Conservation (phyloP, 2,113 vertebrate genomes). For the Neofelis nebulosa region DNA sequence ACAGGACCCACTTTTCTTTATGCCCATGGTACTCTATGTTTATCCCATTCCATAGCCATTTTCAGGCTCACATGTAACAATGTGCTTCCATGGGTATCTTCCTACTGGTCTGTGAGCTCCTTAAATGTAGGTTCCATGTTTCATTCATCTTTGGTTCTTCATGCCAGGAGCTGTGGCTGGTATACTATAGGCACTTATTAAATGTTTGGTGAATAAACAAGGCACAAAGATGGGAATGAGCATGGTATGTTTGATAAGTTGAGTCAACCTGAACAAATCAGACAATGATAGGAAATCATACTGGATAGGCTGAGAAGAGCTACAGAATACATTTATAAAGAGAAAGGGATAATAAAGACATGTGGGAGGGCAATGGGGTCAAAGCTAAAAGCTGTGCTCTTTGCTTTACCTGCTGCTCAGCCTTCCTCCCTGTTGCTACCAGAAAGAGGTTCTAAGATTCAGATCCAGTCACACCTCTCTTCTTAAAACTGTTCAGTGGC, state of each 20-base stretch:
- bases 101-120: not conserved
- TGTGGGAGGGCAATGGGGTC: not conserved
- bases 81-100: not conserved
- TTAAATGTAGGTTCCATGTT: not conserved
- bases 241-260: not conserved
- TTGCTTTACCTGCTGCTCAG: not conserved
- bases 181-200: not conserved
- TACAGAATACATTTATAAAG: not conserved
- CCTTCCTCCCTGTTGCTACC: not conserved
- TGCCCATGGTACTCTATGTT: not conserved
- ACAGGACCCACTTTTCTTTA: not conserved
- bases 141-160: not conserved
- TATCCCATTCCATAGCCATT: not conserved
- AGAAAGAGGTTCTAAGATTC: slow-evolving; percentile 9
- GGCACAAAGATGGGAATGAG: not conserved
- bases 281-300: not conserved
- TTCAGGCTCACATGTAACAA: not conserved
- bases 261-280: not conserved
- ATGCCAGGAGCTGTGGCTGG: not conserved
- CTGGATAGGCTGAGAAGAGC: not conserved
- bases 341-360: not conserved
- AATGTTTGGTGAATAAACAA: not conserved
- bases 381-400: not conserved
- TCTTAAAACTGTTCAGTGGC: not conserved
- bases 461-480: not conserved